A percentile compares a stretch with the other conserved stretches of the same genome.
Conservation (phyloP, 1,140 invertebrate species). For the Wiebesia pumilae region DNA sequence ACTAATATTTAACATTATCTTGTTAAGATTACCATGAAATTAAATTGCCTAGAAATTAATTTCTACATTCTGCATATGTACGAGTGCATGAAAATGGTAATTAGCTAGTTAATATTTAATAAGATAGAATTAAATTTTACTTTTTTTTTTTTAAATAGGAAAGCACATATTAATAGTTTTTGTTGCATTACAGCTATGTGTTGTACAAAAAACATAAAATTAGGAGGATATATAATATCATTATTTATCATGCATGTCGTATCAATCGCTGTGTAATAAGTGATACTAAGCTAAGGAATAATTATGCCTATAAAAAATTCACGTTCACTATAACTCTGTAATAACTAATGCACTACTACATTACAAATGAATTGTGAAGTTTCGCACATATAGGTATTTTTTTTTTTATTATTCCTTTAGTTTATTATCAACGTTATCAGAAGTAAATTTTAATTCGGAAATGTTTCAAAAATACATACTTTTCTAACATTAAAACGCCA, state of each 20-base stretch:
- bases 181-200: background rate
- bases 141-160: background rate
- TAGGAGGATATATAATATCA: background rate
- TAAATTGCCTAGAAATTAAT: background rate
- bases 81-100: background rate
- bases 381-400: too few relatives aligned
- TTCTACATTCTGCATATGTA: background rate
- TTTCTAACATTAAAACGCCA: too few relatives aligned
- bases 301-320: background rate
- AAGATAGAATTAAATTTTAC: background rate
- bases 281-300: background rate
- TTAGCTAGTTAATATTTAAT: slow-evolving; percentile 5
- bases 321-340: too few relatives aligned
- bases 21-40: background rate
- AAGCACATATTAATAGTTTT: background rate
- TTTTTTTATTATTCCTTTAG: too few relatives aligned
- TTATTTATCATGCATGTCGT: background rate
- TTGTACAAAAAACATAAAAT: background rate
- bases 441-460: too few relatives aligned
- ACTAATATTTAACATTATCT: background rate
- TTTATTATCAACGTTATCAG: too few relatives aligned
- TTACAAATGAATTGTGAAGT: too few relatives aligned
- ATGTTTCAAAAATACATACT: too few relatives aligned
- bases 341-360: too few relatives aligned
- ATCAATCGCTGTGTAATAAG: background rate